These are phyloP conservation scores for Limnodromus scolopaceus DNA, from an alignment of 2,797 vertebrate genomes.

Conservation along the genomic window DNA sequence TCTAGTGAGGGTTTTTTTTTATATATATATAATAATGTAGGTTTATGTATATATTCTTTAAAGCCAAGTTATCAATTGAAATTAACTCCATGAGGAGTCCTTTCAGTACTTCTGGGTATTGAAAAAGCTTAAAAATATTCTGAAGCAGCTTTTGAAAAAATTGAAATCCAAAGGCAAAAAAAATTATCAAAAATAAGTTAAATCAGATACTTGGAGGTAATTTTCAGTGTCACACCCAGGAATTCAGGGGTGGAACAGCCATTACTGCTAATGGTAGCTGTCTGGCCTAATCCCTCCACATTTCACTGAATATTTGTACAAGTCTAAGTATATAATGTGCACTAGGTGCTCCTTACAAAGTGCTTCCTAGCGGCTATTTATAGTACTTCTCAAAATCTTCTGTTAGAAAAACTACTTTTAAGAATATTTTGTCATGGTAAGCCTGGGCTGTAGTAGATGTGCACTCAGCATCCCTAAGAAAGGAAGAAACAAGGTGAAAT, in stretches of 20 bases:
- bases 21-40: neutral
- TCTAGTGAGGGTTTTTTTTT: fast-evolving
- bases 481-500: neutral
- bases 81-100: neutral
- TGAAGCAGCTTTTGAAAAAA: slow-evolving; percentile 11
- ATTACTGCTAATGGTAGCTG: slow-evolving; percentile 38
- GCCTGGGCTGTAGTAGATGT: neutral
- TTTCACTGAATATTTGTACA: slow-evolving; percentile 16
- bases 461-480: neutral
- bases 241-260: slow-evolving; percentile 25
- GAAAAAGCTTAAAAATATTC: neutral
- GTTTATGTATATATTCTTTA: neutral
- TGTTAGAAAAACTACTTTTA: neutral
- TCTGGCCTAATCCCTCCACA: neutral
- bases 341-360: neutral
- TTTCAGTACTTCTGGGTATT: neutral
- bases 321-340: neutral
- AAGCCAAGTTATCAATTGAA: neutral
- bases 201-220: neutral
- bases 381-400: neutral
- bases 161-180: neutral
- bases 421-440: neutral
- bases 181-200: neutral
- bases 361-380: neutral
- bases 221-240: slow-evolving; percentile 10